Conservation (phyloP, 2,888 invertebrate genomes). For the Cheilosia pagana region DNA sequence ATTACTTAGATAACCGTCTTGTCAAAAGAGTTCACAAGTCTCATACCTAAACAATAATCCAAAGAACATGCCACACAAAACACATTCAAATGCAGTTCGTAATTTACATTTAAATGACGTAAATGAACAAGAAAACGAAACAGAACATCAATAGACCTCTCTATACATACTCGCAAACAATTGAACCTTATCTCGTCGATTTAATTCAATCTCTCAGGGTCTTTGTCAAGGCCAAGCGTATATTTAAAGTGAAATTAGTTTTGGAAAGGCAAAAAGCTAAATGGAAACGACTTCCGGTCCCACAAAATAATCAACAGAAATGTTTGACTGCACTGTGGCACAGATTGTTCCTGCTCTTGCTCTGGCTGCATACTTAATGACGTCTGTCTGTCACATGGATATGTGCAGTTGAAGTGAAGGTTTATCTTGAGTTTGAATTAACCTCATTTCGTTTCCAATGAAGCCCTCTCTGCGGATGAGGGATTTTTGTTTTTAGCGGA, state of each 20-base stretch:
- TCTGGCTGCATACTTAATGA: conserved; percentile 51
- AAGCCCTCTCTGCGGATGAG: conserved; percentile 33
- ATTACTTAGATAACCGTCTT: conserved; percentile 18
- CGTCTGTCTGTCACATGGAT: neutral
- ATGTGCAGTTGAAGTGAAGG: neutral
- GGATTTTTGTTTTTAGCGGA: conserved; percentile 15
- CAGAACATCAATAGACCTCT: conserved; percentile 12
- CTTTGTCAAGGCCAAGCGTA: conserved; percentile 61
- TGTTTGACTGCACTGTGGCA: conserved; percentile 31
- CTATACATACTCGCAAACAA: neutral
- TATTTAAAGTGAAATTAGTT: conserved; percentile 63
- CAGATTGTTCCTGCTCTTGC: conserved; percentile 28
- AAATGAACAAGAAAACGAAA: conserved; percentile 7
- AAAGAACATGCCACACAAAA: conserved; percentile 17
- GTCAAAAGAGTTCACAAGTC: neutral
- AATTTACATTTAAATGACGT: conserved; percentile 45
- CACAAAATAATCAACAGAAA: neutral
- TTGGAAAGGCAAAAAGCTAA: conserved; percentile 1
- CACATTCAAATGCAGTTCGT: conserved; percentile 39
- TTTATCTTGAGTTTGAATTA: neutral
- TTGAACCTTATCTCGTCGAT: conserved; percentile 42
- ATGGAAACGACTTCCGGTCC: conserved; percentile 26
- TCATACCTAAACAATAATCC: neutral
- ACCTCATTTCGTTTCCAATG: conserved; percentile 25
- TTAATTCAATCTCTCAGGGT: conserved; percentile 59